Base-by-base conservation (phyloP, 2,113 vertebrate genomes). In the Triplophysa tibetana region DNA sequence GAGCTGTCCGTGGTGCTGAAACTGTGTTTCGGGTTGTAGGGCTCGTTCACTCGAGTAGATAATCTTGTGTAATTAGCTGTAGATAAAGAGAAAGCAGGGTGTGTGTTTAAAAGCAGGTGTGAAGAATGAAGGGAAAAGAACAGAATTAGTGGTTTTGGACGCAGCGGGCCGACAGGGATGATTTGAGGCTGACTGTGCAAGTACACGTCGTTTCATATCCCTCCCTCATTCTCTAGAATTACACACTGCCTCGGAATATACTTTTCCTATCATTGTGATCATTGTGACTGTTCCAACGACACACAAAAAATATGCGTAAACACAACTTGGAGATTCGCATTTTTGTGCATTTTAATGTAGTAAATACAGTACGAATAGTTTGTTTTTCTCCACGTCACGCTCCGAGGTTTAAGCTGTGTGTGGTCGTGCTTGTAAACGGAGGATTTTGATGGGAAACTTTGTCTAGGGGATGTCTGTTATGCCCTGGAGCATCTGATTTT, bases 401-500 rank as follows among this genome's bases (percentile, higher is more conserved):
- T 9, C 43, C 12, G 43, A 45, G 43, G 9, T 45, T 45, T 45
- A 45, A 2, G 11, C 43, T 54, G 16, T 58, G 54, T 58, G 54
- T n/a, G 54, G 8, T 21, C n/a, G 3, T 17, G 54, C n/a, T 17
- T 58, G 24, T 54, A n/a, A 26, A 21, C 19, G 26, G 21, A 23
- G 21, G 70, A 38, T 11, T 74, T 43, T 45, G 13, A 61, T 24
- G 8, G 56, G n/a, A 62, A 74, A 62, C 72, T 26, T 74, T 29
- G 26, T 58, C 54, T 58, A 2, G 54, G 54, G 54, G 54, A n/a
- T 58, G 54, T 58, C 5, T 72, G 50, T 61, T 3, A 16, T 74
- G 33, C 72, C 58, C 72, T 62, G 33, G n/a, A 62, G 56, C 72
- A 45, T 74, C 56, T 3, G 56, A 74, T 74, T 74, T 74, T 62